Base-by-base conservation (phyloP, 1,140 invertebrate genomes). In the Zaprionus ghesquierei region DNA sequence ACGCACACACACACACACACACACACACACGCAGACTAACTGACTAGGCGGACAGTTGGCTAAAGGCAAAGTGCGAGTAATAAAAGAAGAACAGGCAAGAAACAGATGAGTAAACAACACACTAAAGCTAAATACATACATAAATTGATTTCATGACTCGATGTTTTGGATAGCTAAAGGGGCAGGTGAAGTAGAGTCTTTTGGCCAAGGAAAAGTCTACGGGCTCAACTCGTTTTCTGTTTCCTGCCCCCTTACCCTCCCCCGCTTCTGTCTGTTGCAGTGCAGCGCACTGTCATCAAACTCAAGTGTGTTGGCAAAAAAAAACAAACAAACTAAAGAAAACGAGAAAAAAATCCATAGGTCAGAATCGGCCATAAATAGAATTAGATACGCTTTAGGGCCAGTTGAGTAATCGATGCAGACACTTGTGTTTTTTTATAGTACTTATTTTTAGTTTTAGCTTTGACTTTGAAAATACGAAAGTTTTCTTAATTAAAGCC, bases 111-210 rank as follows among this genome's bases (percentile, higher is more conserved):
- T 35, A 72, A 51, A 68, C 46, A 73, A 13, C 46, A 77, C 56
- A 73, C 22, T 22, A 54, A 59, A 78, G 69, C 76, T 65, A 72
- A 66, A 81, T 63, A 87, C 75, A 77, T 79, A 59, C 65, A 87
- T 69, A 79, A 81, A 87, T 87, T 87, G 82, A 79, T 76, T 87
- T 82, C 68, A 79, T 82, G 82, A 86, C 65, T 76, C 27, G 62
- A 56, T 69, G 64, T 59, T 59, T 53, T 53, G 51, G 51, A 69
- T 69, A 62, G 51, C 62, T 69, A 62, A 2, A n/a, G 49, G 55
- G 62, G 62, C 44, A 59, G 41, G 46, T 55, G 49, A 3, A 22
- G 29, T 20, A 22, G 15, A 2, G 13, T 18, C 25, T 1, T n/a
- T n/a, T n/a, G 15, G 55, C 3, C 13, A 13, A 13, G 13, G 2